These are phyloP conservation scores for Aleiodes sp. DNA, from an alignment of 1,140 invertebrate genomes.

Conservation along the genomic window DNA sequence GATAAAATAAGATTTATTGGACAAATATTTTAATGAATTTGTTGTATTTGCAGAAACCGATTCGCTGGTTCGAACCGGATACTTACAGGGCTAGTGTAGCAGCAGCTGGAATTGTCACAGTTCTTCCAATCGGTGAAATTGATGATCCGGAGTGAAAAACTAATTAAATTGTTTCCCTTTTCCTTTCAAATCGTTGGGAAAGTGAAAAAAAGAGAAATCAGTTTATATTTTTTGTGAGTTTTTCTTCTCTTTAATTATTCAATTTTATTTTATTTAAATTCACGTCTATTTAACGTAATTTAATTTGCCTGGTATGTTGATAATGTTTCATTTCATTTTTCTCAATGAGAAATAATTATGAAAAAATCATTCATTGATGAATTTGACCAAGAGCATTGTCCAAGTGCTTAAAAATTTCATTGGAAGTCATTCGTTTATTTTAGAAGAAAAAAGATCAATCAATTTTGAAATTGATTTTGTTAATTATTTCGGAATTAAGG, in stretches of 20 bases:
- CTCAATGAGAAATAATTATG: too few species aligned
- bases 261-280: neutral
- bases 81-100: slow-evolving; percentile 62
- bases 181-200: too few species aligned
- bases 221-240: neutral
- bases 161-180: slow-evolving; percentile 3
- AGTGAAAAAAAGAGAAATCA: neutral
- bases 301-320: too few species aligned
- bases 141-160: slow-evolving; percentile 55
- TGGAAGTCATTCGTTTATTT: too few species aligned
- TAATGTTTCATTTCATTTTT: too few species aligned
- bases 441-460: too few species aligned
- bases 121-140: slow-evolving; percentile 56
- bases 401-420: too few species aligned
- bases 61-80: slow-evolving; percentile 67
- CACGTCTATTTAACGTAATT: too few species aligned
- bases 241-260: slow-evolving; percentile 3
- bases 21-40: slow-evolving; percentile 7
- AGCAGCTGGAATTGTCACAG: slow-evolving; percentile 56
- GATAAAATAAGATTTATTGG: neutral
- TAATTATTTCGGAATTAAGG: too few species aligned
- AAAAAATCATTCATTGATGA: too few species aligned
- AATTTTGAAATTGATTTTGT: too few species aligned
- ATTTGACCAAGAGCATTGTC: too few species aligned
- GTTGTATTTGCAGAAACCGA: slow-evolving; percentile 58